A percentile compares a stretch with the other conserved stretches of the same genome.
Conservation (phyloP, 2,113 vertebrate species). For the Sinocyclocheilus grahami region DNA sequence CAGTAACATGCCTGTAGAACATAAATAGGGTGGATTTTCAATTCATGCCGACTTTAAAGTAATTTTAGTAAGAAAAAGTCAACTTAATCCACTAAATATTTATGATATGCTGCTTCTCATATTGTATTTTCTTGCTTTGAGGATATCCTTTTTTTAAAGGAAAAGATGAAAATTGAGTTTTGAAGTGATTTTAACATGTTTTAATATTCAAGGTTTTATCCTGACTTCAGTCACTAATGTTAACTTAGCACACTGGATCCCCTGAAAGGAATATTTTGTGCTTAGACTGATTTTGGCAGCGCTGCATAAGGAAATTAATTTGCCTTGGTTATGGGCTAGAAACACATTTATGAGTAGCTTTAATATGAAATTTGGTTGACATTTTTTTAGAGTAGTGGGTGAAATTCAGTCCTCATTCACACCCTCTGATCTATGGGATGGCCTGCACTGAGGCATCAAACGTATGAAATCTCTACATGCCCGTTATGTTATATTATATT, state of each 20-base stretch:
- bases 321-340: conserved; percentile 53
- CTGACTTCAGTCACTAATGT: background rate
- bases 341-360: conserved; percentile 37
- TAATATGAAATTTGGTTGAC: background rate
- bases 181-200: background rate
- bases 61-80: too few species aligned
- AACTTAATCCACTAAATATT: too few species aligned
- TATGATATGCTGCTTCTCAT: too few species aligned
- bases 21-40: too few species aligned
- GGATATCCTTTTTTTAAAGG: too few species aligned
- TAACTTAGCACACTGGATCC: background rate
- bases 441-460: background rate
- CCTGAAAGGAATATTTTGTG: background rate
- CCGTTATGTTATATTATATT: background rate
- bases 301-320: conserved; percentile 55
- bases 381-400: background rate
- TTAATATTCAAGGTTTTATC: too few species aligned
- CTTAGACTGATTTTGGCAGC: conserved; percentile 42
- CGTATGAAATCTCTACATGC: background rate
- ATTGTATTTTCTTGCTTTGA: too few species aligned
- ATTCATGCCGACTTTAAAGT: too few species aligned
- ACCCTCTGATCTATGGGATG: conserved; percentile 1
- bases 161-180: too few species aligned
- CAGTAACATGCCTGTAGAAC: too few species aligned
- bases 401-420: background rate